Evolutionary conservation across 2,888 invertebrate species (phyloP), one percentile per base, ranked within the genome.

Genomic region (Ormyrus nitidulus): DNA sequence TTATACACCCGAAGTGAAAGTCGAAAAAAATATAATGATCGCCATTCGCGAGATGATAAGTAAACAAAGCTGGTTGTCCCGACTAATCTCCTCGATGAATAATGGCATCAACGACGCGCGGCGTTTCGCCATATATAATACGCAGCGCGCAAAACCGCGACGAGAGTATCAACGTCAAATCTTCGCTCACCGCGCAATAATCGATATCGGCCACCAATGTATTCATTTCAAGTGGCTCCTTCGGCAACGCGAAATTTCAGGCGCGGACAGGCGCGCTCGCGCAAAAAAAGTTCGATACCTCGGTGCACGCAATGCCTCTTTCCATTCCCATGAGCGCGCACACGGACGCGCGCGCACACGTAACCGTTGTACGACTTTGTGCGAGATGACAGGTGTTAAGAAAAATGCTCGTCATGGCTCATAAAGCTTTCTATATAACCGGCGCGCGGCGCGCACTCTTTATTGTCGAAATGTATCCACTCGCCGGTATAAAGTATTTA

Each of bases 391-490:
- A 81, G 81, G 78, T 81, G 78, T 69, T 71, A 51, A 75, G 77
- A 81, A 78, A 81, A 81, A 78, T 81, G 81, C 81, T 68, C 64
- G 81, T 81, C 81, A 81, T 64, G 71, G 61, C 81, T 71, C 78
- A 71, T 81, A 75, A 81, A 74, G 64, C 81, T 53, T 54, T 49
- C 58, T 66, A 49, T 58, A 62, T 62, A 66, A 61, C n/a, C 19
- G 44, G 49, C 71, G 64, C 49, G 19, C 49, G n/a, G 59, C 70
- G 53, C 34, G 34, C 34, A 3, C 34, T 34, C 59, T 81, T 81
- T 81, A 77, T 81, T 49, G 77, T 69, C 77, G 48, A 73, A 77
- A 77, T 64, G 65, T 69, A 66, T 58, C 66, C 44, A 48, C 73
- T 56, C 62, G 13, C 56, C 51, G 46, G 48, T 64, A 69, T 73